phyloP scores from a whole-genome alignment of 2,113 vertebrate species.

The Lagenorhynchus albirostris region DNA sequence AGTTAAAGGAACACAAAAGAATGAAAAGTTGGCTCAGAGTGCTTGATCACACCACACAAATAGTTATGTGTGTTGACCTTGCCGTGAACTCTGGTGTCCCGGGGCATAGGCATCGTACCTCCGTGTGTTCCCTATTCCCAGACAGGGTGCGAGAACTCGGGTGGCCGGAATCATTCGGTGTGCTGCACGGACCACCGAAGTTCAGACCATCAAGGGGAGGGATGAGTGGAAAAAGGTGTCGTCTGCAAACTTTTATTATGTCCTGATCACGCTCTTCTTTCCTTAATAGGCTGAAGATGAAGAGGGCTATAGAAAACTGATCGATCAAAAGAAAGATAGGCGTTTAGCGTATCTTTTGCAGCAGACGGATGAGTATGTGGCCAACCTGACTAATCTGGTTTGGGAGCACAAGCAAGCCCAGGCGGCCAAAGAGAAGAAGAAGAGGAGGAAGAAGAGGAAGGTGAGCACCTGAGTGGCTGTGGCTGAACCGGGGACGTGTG shows the following conservation, averaged over 20 bases:
- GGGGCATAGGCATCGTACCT: rapidly evolving
- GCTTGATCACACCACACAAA: neutral
- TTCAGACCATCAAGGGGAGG: neutral
- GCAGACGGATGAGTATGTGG: constrained; percentile 98
- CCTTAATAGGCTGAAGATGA: constrained; percentile 95
- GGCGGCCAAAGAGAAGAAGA: constrained; percentile 98
- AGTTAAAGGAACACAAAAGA: neutral
- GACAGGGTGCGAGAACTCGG: rapidly evolving
- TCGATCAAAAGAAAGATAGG: constrained; percentile 98
- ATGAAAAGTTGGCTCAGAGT: neutral
- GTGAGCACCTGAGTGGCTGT: constrained; percentile 72
- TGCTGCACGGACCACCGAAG: neutral
- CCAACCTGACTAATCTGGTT: constrained; percentile 96
- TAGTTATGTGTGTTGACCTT: neutral
- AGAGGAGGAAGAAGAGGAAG: constrained; percentile 93
- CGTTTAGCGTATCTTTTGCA: constrained; percentile 96
- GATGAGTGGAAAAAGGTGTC: neutral
- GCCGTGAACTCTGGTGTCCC: rapidly evolving
- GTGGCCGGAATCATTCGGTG: rapidly evolving
- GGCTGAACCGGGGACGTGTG: neutral
- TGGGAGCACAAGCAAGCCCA: constrained; percentile 98
- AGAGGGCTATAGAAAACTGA: constrained; percentile 97
- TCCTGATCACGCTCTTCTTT: neutral
- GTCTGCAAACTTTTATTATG: rapidly evolving
- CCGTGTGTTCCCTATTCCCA: neutral